Conservation (phyloP, 92 coral and sea anemone species). For the Siderastrea radians region DNA sequence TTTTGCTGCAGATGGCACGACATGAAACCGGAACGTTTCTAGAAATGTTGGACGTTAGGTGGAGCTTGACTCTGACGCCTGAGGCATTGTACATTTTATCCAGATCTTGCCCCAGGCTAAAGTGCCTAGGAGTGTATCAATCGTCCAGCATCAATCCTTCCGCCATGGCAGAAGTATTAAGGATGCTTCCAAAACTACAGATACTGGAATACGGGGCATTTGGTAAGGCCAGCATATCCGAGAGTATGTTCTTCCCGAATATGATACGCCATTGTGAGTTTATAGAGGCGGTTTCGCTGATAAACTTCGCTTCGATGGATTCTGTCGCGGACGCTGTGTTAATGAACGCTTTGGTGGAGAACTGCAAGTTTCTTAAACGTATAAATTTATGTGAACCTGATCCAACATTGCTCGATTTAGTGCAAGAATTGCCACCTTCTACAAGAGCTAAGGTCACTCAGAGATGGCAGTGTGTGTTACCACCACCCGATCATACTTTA, state of each 20-base stretch:
- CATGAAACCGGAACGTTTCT: constrained; percentile 81
- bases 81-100: constrained; percentile 89
- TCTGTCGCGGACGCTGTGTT: constrained; percentile 87
- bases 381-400: constrained; percentile 98
- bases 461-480: constrained; percentile 98
- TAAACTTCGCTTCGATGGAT: constrained; percentile 93
- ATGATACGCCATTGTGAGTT: constrained; percentile 88
- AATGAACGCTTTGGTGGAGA: constrained; percentile 83
- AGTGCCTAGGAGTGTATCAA: constrained; percentile 97
- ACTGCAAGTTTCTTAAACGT: constrained; percentile 80
- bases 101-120: constrained; percentile 83
- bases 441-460: constrained; percentile 89
- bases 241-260: constrained; percentile 94
- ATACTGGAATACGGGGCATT: constrained; percentile 98
- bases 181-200: constrained; percentile 89
- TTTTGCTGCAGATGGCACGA: constrained; percentile 90
- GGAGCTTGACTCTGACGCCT: constrained; percentile 97
- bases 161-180: constrained; percentile 96
- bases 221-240: constrained; percentile 98
- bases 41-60: constrained; percentile 97
- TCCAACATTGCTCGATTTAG: constrained; percentile 85
- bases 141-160: constrained; percentile 93
- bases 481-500: constrained; percentile 93
- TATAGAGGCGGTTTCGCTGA: constrained; percentile 86
- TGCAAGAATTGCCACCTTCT: constrained; percentile 77